Conservation (phyloP, 2,888 invertebrate species). For the Beris chalybata region DNA sequence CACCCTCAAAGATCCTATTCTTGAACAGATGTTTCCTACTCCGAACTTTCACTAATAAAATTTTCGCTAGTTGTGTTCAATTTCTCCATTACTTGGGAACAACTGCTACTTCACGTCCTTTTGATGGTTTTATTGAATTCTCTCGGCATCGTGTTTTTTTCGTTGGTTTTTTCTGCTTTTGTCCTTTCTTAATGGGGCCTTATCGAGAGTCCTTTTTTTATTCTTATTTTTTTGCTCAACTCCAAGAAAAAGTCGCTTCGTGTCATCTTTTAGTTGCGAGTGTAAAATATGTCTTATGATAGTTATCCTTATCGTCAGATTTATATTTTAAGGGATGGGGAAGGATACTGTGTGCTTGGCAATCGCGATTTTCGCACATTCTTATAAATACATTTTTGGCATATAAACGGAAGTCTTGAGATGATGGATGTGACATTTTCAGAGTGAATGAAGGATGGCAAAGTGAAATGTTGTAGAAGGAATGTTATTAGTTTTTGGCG, state of each 20-base stretch:
- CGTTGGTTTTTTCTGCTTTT: neutral
- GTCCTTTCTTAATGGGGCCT: neutral
- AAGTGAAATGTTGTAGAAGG: too few relatives aligned
- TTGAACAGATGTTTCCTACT: constrained; percentile 25
- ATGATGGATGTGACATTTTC: constrained; percentile 3
- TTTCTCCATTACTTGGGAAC: constrained; percentile 24
- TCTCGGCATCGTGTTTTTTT: neutral
- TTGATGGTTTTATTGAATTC: constrained; percentile 32
- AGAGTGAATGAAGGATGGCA: too few relatives aligned
- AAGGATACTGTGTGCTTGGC: neutral
- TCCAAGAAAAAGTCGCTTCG: neutral
- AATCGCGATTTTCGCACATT: constrained; percentile 5
- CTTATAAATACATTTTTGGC: constrained; percentile 19
- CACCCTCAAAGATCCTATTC: neutral
- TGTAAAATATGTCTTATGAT: constrained; percentile 28
- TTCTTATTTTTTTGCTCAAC: neutral
- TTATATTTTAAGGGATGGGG: neutral
- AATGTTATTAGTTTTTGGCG: too few relatives aligned
- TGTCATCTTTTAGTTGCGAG: constrained; percentile 4
- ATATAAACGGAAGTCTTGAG: constrained; percentile 11
- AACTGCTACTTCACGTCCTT: constrained; percentile 32
- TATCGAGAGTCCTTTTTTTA: neutral
- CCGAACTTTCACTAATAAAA: constrained; percentile 27
- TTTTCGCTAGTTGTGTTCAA: constrained; percentile 29
- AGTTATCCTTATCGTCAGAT: constrained; percentile 17